A percentile compares a stretch with the other conserved stretches of the same genome.
These are phyloP conservation scores for Leptopilina syphax DNA, from an alignment of 2,888 invertebrate species.

Conservation along the genomic window DNA sequence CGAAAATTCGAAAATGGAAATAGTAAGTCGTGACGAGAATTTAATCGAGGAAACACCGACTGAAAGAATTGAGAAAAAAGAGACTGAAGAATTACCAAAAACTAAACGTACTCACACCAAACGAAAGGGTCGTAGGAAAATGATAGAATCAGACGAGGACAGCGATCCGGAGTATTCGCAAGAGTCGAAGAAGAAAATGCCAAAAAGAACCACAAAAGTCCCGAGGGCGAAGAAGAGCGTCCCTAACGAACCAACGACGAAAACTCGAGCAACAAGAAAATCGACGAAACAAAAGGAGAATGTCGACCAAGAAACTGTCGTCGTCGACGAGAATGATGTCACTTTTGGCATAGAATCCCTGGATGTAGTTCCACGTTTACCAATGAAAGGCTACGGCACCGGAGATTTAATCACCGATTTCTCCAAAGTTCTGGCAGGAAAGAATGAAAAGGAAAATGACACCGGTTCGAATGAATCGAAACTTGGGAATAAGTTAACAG, in stretches of 20 bases:
- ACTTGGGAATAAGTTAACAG: constrained; percentile 61
- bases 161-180: constrained; percentile 56
- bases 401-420: constrained; percentile 67
- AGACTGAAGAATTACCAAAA: background rate
- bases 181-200: constrained; percentile 28
- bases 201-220: background rate
- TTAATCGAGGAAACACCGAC: background rate
- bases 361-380: constrained; percentile 65
- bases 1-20: background rate
- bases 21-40: background rate
- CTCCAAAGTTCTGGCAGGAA: constrained; percentile 56
- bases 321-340: constrained; percentile 43
- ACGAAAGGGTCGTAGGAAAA: constrained; percentile 42
- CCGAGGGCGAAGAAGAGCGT: constrained; percentile 29
- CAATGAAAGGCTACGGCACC: constrained; percentile 55
- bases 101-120: background rate
- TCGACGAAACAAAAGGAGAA: constrained; percentile 18
- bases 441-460: constrained; percentile 34
- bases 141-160: constrained; percentile 51
- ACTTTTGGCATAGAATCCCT: constrained; percentile 64
- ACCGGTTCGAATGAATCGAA: constrained; percentile 55
- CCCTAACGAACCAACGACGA: background rate
- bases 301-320: constrained; percentile 44
- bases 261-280: constrained; percentile 17
- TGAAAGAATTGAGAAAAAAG: background rate